Percentiles rank a stretch among this genome's conserved stretches.
phyloP scores from a whole-genome alignment of 1,140 invertebrate genomes.

The Tetramorium alpestre region DNA sequence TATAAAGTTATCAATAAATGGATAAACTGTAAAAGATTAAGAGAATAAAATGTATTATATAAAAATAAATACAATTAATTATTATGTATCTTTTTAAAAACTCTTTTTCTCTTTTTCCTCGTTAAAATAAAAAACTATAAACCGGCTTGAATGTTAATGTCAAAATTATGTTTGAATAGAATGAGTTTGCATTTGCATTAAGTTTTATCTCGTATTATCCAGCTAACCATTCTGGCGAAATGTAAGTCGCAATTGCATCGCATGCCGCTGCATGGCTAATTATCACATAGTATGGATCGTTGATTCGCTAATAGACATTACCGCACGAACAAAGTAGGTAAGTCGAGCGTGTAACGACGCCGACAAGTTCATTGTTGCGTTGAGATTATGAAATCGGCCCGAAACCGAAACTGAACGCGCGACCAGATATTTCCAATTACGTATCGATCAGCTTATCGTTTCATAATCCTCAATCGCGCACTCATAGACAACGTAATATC shows the following conservation, averaged over 20 bases:
- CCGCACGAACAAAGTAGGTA: slow-evolving; percentile 68
- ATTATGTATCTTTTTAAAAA: background rate
- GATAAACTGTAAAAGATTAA: background rate
- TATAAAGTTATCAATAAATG: background rate
- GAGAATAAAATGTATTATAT: background rate
- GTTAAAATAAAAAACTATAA: background rate
- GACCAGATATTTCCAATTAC: slow-evolving; percentile 72
- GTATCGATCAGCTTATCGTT: slow-evolving; percentile 68
- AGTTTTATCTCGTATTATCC: slow-evolving; percentile 34
- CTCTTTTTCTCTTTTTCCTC: background rate
- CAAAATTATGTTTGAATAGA: too few species aligned
- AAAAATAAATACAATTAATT: background rate
- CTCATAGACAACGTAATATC: slow-evolving; percentile 64
- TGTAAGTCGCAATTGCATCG: background rate
- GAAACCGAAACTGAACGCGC: slow-evolving; percentile 33
- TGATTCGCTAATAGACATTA: slow-evolving; percentile 65
- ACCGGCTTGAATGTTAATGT: background rate
- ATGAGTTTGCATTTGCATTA: background rate
- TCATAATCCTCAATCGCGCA: slow-evolving; percentile 65
- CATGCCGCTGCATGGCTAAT: slow-evolving; percentile 51
- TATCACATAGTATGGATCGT: slow-evolving; percentile 64
- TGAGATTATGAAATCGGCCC: slow-evolving; percentile 40
- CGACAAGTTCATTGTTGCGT: slow-evolving; percentile 50
- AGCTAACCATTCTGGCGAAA: slow-evolving; percentile 12
- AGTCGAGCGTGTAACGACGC: slow-evolving; percentile 71